Base-by-base conservation (phyloP, 2,797 vertebrate genomes). In the Dendrocincla fuliginosa region DNA sequence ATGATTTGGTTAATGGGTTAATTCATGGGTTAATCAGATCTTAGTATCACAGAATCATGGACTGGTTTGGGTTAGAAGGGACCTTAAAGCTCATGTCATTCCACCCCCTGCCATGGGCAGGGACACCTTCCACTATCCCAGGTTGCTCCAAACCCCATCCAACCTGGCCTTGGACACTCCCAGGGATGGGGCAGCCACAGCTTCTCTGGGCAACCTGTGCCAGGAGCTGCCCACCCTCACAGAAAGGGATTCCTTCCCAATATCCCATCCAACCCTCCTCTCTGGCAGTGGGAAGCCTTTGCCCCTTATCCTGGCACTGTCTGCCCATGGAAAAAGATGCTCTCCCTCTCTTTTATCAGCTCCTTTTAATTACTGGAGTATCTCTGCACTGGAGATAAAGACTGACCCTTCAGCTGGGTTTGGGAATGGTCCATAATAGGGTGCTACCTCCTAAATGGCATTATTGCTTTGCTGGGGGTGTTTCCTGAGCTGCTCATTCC, bases 21-120 rank as follows among this genome's bases (percentile, higher is more conserved):
- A 65, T 64, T 55, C 55, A 15, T 23, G 32, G 14, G 28, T 70
- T 64, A 32, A 65, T 79, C 57, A 76, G 57, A 17, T 53, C 18
- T 74, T 20, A 55, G 50, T 52, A 46, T 39, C 49, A 30, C 3
- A 28, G 55, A 75, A 13, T 49, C 27, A 4, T 10, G 23, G 46
- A 74, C 39, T 18, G 41, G 16, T 2, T 83, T 25, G 32, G 11
- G 7, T 42, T 3, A 33, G 49, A 63, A 76, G 16, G 22, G 35
- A 30, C 27, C 6, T 28, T 4, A 37, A 55, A 69, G 5, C 2
- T 1, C 41, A 61, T 8, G 10, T 4, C 0, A 1, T 25, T 0
- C 11, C 25, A 13, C 10, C 5, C 17, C 12, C 28, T 68, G 47
- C 33, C 41, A 13, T 8, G 33, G 16, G 7, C 41, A 55, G 41